These are phyloP conservation scores for Chorisops tibialis DNA, from an alignment of 2,888 invertebrate genomes.

Conservation along the genomic window DNA sequence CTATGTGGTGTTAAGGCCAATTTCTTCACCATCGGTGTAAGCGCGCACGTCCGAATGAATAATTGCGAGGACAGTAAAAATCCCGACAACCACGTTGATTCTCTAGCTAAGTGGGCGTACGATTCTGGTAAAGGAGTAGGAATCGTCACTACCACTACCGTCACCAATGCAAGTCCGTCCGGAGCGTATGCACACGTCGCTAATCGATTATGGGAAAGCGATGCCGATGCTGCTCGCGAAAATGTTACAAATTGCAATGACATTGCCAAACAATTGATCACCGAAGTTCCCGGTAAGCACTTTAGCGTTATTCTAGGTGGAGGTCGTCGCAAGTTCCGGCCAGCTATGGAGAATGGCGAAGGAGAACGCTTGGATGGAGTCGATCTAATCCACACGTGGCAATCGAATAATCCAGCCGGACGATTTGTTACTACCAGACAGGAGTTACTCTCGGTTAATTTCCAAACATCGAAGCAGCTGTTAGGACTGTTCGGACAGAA, in stretches of 20 bases:
- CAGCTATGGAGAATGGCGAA: slow-evolving; percentile 49
- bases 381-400: slow-evolving; percentile 68
- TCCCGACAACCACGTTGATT: slow-evolving; percentile 58
- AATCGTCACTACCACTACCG: slow-evolving; percentile 70
- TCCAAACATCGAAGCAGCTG: slow-evolving; percentile 54
- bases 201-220: slow-evolving; percentile 67
- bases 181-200: slow-evolving; percentile 69
- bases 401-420: slow-evolving; percentile 39
- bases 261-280: slow-evolving; percentile 70
- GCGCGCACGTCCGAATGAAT: slow-evolving; percentile 60
- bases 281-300: slow-evolving; percentile 62
- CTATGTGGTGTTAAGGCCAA: slow-evolving; percentile 70
- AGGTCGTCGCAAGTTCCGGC: slow-evolving; percentile 64
- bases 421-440: slow-evolving; percentile 59
- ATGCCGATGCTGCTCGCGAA: slow-evolving; percentile 55
- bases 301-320: slow-evolving; percentile 78
- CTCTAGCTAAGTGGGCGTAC: slow-evolving; percentile 70
- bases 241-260: slow-evolving; percentile 60
- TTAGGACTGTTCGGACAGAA: slow-evolving; percentile 56
- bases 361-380: slow-evolving; percentile 63
- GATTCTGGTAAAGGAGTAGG: slow-evolving; percentile 60
- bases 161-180: slow-evolving; percentile 76
- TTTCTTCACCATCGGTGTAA: slow-evolving; percentile 67
- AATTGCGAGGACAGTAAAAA: slow-evolving; percentile 62
- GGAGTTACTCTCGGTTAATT: slow-evolving; percentile 55